Evolutionary conservation across 2,888 invertebrate species (phyloP), one percentile per base, ranked within the genome.

Genomic region (Ochropacha duplaris): DNA sequence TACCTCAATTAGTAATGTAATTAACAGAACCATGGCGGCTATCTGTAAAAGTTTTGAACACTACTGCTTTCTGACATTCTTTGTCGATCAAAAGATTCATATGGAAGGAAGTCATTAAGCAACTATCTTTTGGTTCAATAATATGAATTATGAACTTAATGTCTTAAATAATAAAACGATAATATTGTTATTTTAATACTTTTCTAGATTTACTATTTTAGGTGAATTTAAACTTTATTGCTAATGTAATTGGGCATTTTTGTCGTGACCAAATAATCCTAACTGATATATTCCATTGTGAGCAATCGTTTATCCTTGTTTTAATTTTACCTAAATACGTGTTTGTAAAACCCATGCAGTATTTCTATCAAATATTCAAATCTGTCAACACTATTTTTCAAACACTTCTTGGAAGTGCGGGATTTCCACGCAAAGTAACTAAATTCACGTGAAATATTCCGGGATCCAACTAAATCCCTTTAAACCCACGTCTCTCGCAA

Each of bases 381-480:
- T 44, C 44, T 44, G 44, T 44, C 44, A 44, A 6, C 44, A 2
- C 44, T 19, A 44, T 44, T 44, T 44, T 9, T n/a, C 44, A 44
- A 44, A 44, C 19, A 44, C 44, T 19, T 44, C 44, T 44, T 44
- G 44, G 19, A 44, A 44, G 19, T 44, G 44, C 8, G 44, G 19
- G 44, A 44, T 44, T 44, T 44, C 44, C 44, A 44, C 39, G 39
- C 39, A 39, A 39, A 39, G 39, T 39, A 39, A 39, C 39, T 39
- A 39, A 39, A 39, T 39, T 16, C 39, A 39, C 44, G 2, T 44
- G 44, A 44, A 44, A 44, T 44, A 44, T 44, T 44, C 19, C 19
- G 19, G 19, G 14, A 44, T 44, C 19, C 51, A 6, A 31, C 22
- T 12, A 51, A 51, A 28, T 16, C 51, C 16, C 19, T 26, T 26